Base-by-base conservation (phyloP, 2,797 vertebrate species). In the Perodicticus potto region DNA sequence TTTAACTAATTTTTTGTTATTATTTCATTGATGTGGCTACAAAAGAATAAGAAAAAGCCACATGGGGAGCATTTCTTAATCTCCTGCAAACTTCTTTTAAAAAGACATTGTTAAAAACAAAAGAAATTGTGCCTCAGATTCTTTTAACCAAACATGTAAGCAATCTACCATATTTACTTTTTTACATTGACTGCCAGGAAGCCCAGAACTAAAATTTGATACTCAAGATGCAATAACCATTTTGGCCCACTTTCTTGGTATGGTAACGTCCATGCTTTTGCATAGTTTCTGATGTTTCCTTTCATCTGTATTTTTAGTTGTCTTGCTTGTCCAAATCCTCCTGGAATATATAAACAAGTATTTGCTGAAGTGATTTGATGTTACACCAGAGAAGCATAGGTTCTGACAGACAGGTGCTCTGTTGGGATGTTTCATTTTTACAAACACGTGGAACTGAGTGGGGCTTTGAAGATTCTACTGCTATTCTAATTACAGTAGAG, bases 151-250 rank as follows among this genome's bases (percentile, higher is more conserved):
- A 73, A 73, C 45, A 74, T 27, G 17, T 45, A 86, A 80, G 25
- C 65, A 86, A 90, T 80, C 32, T 22, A 69, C 1, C n/a, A 89
- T 40, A 27, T 97, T 89, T 81, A 32, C 37, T 53, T 94, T 81
- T 96, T 95, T 87, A 87, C 59, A 37, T 70, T 89, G 73, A 85
- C 90, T 74, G 23, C 76, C 57, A 63, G 94, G 76, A 96, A 84
- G 67, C 72, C 84, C 86, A 65, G 90, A 77, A 53, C 43, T 96
- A 86, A 95, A 92, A 84, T 78, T 53, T 49, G 86, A 89, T 23
- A 43, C 32, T 82, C 53, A 85, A 85, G 88, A 73, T 70, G 29
- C 43, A 94, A 65, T n/a, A 73, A 86, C 5, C 16, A 61, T 78
- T n/a, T 89, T 69, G 73, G 37, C 22, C n/a, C 65, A 61, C 40